Conservation (phyloP, 1,140 invertebrate genomes). For the Papilio aristodemus region DNA sequence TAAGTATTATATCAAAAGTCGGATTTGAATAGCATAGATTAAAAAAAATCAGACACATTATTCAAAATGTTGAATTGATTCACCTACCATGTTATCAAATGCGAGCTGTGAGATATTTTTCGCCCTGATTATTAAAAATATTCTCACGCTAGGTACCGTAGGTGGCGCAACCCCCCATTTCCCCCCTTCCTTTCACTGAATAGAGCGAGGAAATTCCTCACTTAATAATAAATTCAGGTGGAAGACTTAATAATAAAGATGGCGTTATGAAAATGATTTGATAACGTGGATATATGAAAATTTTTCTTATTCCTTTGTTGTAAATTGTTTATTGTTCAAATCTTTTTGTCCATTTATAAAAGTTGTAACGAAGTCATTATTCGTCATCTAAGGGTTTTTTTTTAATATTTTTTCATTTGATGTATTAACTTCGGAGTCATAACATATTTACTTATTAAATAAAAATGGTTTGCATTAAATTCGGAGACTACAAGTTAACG, state of each 20-base stretch:
- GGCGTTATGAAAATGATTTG: constrained; percentile 32
- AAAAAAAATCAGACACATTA: not conserved
- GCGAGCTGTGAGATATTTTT: constrained; percentile 6
- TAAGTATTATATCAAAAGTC: too few relatives aligned
- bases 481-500: too few relatives aligned
- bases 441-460: too few relatives aligned
- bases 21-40: too few relatives aligned
- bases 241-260: constrained; percentile 28
- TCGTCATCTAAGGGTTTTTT: not conserved
- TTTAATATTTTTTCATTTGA: not conserved
- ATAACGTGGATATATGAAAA: constrained; percentile 23
- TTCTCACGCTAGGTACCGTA: not conserved
- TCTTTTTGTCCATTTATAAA: constrained; percentile 2
- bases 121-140: not conserved
- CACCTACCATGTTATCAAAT: constrained; percentile 7
- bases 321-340: not conserved
- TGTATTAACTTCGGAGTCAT: too few relatives aligned
- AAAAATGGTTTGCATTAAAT: too few relatives aligned
- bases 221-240: constrained; percentile 27
- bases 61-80: not conserved
- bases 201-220: constrained; percentile 21
- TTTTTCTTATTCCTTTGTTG: constrained; percentile 12
- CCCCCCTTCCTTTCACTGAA: constrained; percentile 10
- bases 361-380: not conserved
- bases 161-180: not conserved